Percentiles rank a stretch among this genome's conserved stretches.
phyloP scores from a whole-genome alignment of 2,888 invertebrate genomes.

The Sinotaia quadrata region DNA sequence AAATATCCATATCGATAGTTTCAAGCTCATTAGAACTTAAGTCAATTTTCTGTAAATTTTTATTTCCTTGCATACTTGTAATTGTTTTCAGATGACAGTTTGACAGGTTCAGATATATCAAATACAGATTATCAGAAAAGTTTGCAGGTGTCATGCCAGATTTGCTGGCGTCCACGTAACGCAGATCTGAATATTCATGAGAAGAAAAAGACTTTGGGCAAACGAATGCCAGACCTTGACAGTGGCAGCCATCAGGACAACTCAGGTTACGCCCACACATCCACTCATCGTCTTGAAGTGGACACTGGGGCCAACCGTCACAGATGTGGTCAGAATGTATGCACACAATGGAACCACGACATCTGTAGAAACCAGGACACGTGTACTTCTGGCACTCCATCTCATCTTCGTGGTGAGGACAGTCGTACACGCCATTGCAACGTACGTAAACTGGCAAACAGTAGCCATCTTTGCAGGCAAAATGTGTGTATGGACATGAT shows the following conservation, averaged over 20 bases:
- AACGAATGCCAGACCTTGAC: slow-evolving; percentile 16
- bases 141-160: background rate
- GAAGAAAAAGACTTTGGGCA: background rate
- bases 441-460: slow-evolving; percentile 31
- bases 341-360: slow-evolving; percentile 24
- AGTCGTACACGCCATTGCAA: slow-evolving; percentile 26
- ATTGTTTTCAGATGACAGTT: background rate
- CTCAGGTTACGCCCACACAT: slow-evolving; percentile 18
- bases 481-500: slow-evolving; percentile 19
- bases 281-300: slow-evolving; percentile 28
- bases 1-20: background rate
- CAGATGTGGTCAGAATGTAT: slow-evolving; percentile 25
- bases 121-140: background rate
- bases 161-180: background rate
- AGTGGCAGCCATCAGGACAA: slow-evolving; percentile 20
- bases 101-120: slow-evolving; percentile 24
- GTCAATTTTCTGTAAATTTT: background rate
- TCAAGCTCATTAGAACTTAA: background rate
- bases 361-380: slow-evolving; percentile 26
- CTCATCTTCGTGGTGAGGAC: slow-evolving; percentile 30
- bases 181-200: background rate
- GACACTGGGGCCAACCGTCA: slow-evolving; percentile 30
- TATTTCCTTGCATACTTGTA: background rate
- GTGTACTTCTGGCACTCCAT: background rate
- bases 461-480: slow-evolving; percentile 11